Conservation (phyloP, 2,888 invertebrate species). For the Phaedon cochleariae region DNA sequence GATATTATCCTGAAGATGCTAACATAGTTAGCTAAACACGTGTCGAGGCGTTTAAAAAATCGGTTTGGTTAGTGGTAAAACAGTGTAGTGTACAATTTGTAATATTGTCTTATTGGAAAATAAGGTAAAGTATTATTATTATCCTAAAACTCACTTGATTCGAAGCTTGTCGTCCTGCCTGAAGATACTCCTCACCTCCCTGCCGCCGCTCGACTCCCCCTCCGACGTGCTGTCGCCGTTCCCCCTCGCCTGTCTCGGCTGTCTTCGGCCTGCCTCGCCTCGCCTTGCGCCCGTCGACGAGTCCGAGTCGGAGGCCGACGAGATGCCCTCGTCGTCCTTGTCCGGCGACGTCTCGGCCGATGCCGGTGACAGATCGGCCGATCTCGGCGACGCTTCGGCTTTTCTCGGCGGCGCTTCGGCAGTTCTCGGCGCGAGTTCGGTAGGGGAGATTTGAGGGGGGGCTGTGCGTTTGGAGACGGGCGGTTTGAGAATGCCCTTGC, state of each 20-base stretch:
- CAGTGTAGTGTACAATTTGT: too few relatives aligned
- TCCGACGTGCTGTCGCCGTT: constrained; percentile 59
- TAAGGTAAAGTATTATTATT: not conserved
- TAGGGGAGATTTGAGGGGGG: not conserved
- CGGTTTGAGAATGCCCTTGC: constrained; percentile 40
- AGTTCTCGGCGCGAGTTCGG: too few relatives aligned
- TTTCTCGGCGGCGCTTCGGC: too few relatives aligned
- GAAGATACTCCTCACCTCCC: constrained; percentile 71
- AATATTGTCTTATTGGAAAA: too few relatives aligned
- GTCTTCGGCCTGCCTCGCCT: constrained; percentile 19
- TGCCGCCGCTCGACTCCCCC: constrained; percentile 72
- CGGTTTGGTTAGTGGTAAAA: too few relatives aligned
- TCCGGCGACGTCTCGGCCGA: constrained; percentile 46
- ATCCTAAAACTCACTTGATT: constrained; percentile 63
- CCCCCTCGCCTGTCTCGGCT: constrained; percentile 19
- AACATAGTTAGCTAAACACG: too few relatives aligned
- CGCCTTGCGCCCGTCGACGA: constrained; percentile 27
- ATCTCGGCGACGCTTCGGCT: constrained; percentile 40
- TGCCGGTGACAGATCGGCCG: constrained; percentile 24
- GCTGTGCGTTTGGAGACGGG: not conserved
- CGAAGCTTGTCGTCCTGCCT: constrained; percentile 59
- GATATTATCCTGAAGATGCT: too few relatives aligned
- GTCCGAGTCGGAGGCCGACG: constrained; percentile 54
- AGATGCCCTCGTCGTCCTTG: constrained; percentile 60
- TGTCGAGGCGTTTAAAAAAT: too few relatives aligned